A percentile compares a stretch with the other conserved stretches of the same genome.
Conservation (phyloP, 1,140 invertebrate genomes). For the Drosophila baimaii region DNA sequence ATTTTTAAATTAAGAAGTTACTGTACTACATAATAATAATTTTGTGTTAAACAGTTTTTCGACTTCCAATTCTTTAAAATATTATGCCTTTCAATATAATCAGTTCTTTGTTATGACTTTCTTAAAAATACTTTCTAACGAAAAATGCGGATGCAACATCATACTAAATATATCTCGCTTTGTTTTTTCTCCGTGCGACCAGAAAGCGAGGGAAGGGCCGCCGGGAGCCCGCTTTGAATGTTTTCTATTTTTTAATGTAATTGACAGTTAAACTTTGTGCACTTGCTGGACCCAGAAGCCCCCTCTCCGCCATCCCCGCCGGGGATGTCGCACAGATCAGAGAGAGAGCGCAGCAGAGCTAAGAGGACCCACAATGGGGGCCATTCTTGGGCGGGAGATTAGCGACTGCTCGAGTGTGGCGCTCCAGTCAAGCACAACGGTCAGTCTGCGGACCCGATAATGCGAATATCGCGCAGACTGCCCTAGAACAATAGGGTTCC, state of each 20-base stretch:
- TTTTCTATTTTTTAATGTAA: constrained; percentile 60
- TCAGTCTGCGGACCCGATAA: constrained; percentile 41
- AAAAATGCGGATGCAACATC: background rate
- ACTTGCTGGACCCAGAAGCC: constrained; percentile 35
- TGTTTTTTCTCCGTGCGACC: background rate
- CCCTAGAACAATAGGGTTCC: constrained; percentile 56
- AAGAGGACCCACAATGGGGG: constrained; percentile 54
- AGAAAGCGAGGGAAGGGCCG: constrained; percentile 1
- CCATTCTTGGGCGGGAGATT: constrained; percentile 65
- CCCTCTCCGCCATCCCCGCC: background rate
- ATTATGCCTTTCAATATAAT: too few species aligned
- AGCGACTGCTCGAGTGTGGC: constrained; percentile 36
- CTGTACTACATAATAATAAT: too few species aligned
- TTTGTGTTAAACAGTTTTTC: too few species aligned
- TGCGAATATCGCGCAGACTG: constrained; percentile 58
- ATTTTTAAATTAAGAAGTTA: too few species aligned
- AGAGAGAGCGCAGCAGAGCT: background rate
- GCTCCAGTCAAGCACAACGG: constrained; percentile 30
- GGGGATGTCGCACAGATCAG: constrained; percentile 26
- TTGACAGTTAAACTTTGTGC: constrained; percentile 71
- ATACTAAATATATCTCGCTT: background rate
- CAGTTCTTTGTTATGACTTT: background rate
- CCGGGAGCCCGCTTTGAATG: constrained; percentile 16
- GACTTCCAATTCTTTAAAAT: too few species aligned
- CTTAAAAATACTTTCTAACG: too few species aligned